phyloP scores from a whole-genome alignment of 2,113 vertebrate genomes.

The Neotoma lepida region DNA sequence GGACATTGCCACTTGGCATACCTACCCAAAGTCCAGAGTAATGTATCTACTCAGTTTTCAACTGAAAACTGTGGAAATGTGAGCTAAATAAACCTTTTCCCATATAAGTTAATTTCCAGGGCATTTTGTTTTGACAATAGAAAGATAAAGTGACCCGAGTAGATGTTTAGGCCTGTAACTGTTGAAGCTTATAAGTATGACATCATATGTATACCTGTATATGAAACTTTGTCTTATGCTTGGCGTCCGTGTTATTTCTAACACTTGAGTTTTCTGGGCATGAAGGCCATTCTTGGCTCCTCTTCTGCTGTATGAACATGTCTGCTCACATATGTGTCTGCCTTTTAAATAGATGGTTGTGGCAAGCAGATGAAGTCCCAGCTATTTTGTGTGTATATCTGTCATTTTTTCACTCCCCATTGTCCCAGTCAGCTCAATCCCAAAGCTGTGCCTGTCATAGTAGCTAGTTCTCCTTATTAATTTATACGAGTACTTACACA shows the following conservation, averaged over 20 bases:
- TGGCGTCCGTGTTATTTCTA: not conserved
- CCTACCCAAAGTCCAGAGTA: not conserved
- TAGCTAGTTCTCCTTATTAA: not conserved
- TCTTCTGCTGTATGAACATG: not conserved
- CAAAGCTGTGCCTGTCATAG: not conserved
- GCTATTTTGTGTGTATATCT: not conserved
- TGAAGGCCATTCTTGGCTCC: not conserved
- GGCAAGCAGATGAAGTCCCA: not conserved
- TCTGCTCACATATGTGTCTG: not conserved
- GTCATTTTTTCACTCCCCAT: not conserved
- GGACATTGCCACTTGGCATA: not conserved
- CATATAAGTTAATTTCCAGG: not conserved
- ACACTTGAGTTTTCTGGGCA: not conserved
- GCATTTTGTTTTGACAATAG: not conserved
- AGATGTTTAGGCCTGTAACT: not conserved
- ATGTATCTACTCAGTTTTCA: not conserved
- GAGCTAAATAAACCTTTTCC: not conserved
- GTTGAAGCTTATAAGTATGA: not conserved
- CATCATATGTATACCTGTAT: not conserved
- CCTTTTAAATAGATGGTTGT: not conserved
- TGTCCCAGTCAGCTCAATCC: not conserved
- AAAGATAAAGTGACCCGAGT: not conserved
- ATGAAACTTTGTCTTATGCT: slow-evolving; percentile 8
- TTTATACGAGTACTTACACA: not conserved
- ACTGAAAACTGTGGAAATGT: not conserved